A percentile compares a stretch with the other conserved stretches of the same genome.
These are phyloP conservation scores for Drosophila parabipectinata DNA, from an alignment of 1,140 invertebrate species.

Conservation along the genomic window DNA sequence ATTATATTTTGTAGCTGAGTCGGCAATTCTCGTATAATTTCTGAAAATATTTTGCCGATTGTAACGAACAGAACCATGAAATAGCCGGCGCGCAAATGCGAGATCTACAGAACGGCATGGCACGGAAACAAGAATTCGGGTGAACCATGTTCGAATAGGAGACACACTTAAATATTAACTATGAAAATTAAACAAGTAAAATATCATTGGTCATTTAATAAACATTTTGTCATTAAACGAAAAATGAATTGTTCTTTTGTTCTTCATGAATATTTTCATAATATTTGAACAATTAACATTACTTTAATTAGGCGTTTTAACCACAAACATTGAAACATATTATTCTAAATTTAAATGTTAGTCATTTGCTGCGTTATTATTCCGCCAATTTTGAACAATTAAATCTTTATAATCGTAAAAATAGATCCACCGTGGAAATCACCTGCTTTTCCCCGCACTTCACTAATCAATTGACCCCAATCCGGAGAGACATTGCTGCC, in stretches of 20 bases:
- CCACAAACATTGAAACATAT: too few relatives aligned
- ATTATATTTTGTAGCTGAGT: slow-evolving; percentile 29
- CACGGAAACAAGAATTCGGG: slow-evolving; percentile 41
- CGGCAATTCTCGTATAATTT: slow-evolving; percentile 51
- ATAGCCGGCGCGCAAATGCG: slow-evolving; percentile 68
- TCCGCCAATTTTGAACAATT: slow-evolving; percentile 2
- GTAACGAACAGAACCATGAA: slow-evolving; percentile 68
- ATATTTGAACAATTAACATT: too few relatives aligned
- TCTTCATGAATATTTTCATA: too few relatives aligned
- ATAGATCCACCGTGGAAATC: slow-evolving; percentile 41
- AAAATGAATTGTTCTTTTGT: too few relatives aligned
- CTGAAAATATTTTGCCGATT: slow-evolving; percentile 58
- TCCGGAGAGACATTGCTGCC: slow-evolving; percentile 48
- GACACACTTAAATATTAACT: not conserved
- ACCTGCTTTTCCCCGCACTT: slow-evolving; percentile 43
- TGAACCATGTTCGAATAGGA: slow-evolving; percentile 54
- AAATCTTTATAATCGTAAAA: slow-evolving; percentile 32
- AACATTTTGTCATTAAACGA: too few relatives aligned
- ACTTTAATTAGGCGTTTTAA: too few relatives aligned
- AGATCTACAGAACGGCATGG: slow-evolving; percentile 60
- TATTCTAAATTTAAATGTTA: not conserved
- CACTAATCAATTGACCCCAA: slow-evolving; percentile 71
- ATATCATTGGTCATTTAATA: too few relatives aligned
- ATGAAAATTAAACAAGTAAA: not conserved
- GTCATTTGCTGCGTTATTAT: not conserved